Evolutionary conservation across 2,888 invertebrate species (phyloP), one percentile per base, ranked within the genome.

Genomic region (Ectropis crepuscularia): DNA sequence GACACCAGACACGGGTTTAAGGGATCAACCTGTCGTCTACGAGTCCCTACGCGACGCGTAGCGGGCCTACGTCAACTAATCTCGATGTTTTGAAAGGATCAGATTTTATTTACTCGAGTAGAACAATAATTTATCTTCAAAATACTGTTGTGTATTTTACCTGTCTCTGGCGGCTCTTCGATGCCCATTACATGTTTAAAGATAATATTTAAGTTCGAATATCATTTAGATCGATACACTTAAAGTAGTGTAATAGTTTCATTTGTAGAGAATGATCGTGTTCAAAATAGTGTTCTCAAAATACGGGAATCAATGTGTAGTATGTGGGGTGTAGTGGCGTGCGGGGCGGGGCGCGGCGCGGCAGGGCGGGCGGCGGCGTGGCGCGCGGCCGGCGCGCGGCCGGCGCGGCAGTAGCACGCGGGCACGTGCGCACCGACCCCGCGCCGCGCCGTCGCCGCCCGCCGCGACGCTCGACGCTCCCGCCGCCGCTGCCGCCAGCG

Each of bases 371-470:
- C 63, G 41, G 73, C 73, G 65, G 73, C 71, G 82, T 82, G 83
- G 85, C 83, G 77, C 74, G 83, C 82, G 82, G 83, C 83, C 83
- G 80, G 78, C 81, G 81, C 83, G 86, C 83, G 81, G 81, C 78
- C 72, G 77, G 77, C 85, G 84, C 89, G 89, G 88, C 91, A 90
- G 90, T 90, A 85, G 89, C 89, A 81, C 88, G 89, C 87, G 80
- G 82, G 82, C 90, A 87, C 90, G 90, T 87, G 90, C 90, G 89
- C 88, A 86, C 78, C 89, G 86, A 86, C 84, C 82, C 76, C 80
- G 88, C 88, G 88, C 84, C 16, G 51, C 80, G 80, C 77, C 73
- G 74, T 75, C 71, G 70, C 73, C 74, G 74, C 71, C 58, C 54
- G 37, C 77, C 78, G 79, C 75, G 67, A 72, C 74, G 74, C 71